Conservation (phyloP, 1,140 invertebrate species). For the Meloidogyne hapla region DNA sequence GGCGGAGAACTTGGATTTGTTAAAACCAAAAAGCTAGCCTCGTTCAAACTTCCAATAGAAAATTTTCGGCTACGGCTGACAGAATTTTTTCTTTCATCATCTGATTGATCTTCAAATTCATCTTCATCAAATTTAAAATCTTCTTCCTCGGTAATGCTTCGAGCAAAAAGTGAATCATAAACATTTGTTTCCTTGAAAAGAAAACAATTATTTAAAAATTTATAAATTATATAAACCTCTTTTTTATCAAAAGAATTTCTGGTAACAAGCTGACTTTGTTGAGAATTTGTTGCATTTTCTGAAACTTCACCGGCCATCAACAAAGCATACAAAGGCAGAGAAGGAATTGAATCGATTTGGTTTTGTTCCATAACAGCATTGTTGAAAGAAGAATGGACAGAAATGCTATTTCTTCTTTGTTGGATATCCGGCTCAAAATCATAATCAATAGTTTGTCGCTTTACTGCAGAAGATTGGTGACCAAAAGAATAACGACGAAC, state of each 20-base stretch:
- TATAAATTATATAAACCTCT: not conserved
- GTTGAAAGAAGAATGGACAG: not conserved
- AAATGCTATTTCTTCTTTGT: constrained; percentile 19
- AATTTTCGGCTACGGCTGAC: constrained; percentile 65
- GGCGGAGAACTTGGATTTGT: constrained; percentile 20
- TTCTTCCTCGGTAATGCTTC: constrained; percentile 64
- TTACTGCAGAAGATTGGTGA: constrained; percentile 6
- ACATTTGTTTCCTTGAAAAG: constrained; percentile 31
- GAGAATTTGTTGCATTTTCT: not conserved
- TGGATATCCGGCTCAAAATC: not conserved
- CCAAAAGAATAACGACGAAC: not conserved
- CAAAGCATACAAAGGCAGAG: constrained; percentile 89
- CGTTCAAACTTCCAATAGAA: constrained; percentile 20
- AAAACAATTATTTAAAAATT: constrained; percentile 4
- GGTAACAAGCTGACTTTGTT: not conserved
- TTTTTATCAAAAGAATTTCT: not conserved
- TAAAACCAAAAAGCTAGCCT: not conserved
- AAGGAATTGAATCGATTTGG: constrained; percentile 84
- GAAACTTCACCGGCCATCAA: constrained; percentile 79
- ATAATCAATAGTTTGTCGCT: not conserved
- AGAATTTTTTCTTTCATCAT: constrained; percentile 66
- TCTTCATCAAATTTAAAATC: constrained; percentile 70
- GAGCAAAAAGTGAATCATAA: constrained; percentile 64
- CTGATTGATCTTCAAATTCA: constrained; percentile 37
- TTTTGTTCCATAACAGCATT: constrained; percentile 60